Base-by-base conservation (phyloP, 2,113 vertebrate species). In the Amia ocellicauda region DNA sequence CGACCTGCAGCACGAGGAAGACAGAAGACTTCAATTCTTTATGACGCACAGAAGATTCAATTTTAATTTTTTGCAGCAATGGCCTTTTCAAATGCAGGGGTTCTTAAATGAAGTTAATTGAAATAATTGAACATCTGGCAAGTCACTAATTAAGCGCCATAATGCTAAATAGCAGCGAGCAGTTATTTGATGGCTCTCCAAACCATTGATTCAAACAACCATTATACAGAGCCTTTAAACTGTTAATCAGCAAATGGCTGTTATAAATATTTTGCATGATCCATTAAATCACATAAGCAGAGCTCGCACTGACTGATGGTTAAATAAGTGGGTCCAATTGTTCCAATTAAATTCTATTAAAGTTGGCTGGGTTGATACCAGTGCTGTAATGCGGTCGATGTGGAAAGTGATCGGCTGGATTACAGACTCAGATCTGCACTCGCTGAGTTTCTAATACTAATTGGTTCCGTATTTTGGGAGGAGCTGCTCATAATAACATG, bases 101-200 rank as follows among this genome's bases (percentile, higher is more conserved):
- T 60, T 22, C 19, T 52, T 42, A 53, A 51, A 60, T 36, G 51
- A 31, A 9, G 3, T 31, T 71, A 63, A 71, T 55, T 67, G 64
- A 67, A 60, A 43, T 54, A 63, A 28, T 20, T 60, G 29, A 54
- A 69, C 62, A 69, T 64, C 63, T 73, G 63, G 58, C 19, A 24
- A 31, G 68, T 58, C 36, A n/a, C 51, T 43, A 28, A 45, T 57
- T 57, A 55, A 23, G 11, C 50, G 11, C 41, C 42, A 53, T 45
- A 24, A 69, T n/a, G 43, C 28, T 49, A 61, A 68, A 64, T 63
- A 64, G 64, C 28, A 20, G 23, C 23, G 26, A 51, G 58, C 40
- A 57, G 58, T 13, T n/a, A 51, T 64, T 42, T 70, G 62, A 73
- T 60, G 42, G 58, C 68, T 70, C 59, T 73, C 54, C 50, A 51